Evolutionary conservation across 1,140 invertebrate genomes (phyloP).

Genomic region (Aphis craccivora): DNA sequence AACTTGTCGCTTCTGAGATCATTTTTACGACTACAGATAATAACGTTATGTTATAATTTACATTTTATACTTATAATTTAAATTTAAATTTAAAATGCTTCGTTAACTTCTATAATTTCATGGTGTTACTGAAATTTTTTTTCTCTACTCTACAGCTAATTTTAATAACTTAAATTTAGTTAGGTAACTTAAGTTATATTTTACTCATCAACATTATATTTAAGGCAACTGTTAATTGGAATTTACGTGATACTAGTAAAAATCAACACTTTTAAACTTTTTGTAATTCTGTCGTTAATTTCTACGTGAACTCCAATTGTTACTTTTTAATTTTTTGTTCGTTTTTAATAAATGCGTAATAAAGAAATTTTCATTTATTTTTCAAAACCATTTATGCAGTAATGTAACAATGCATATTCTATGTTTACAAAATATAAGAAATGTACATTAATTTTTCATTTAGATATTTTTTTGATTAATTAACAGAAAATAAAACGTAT

Average conservation of each 20-base stretch:
- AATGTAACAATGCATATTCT: not conserved
- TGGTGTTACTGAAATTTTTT: not conserved
- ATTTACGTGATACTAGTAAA: not conserved
- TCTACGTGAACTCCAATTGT: not conserved
- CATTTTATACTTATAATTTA: not conserved
- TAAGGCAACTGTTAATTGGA: not conserved
- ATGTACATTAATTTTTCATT: not conserved
- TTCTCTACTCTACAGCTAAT: not conserved
- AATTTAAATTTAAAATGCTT: constrained; percentile 8
- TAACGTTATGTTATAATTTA: not conserved
- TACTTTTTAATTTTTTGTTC: not conserved
- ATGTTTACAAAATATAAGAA: not conserved
- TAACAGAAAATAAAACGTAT: not conserved
- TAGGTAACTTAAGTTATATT: not conserved
- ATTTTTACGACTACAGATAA: not conserved
- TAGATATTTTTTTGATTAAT: not conserved
- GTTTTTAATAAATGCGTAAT: not conserved
- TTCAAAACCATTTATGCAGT: not conserved
- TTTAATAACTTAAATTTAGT: not conserved
- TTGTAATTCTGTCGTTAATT: not conserved
- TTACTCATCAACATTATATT: not conserved
- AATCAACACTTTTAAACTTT: not conserved
- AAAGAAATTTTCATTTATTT: not conserved
- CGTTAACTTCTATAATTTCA: not conserved
- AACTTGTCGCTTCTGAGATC: not conserved